phyloP scores from a whole-genome alignment of 2,888 invertebrate species.

The Drepana falcataria region DNA sequence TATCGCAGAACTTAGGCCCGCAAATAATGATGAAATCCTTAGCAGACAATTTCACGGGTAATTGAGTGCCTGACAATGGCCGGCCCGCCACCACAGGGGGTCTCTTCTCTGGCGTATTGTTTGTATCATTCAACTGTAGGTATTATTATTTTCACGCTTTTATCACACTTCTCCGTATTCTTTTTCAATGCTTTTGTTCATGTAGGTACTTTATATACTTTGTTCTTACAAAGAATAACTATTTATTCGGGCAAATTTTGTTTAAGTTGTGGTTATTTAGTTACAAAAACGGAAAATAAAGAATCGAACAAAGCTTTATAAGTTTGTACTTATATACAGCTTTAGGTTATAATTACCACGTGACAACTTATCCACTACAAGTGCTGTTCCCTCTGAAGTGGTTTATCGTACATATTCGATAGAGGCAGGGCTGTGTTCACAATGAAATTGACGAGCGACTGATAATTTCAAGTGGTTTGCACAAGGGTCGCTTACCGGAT shows the following conservation, averaged over 20 bases:
- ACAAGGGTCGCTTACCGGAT: slow-evolving; percentile 83
- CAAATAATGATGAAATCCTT: slow-evolving; percentile 35
- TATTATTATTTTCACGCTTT: slow-evolving; percentile 37
- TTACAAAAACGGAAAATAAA: too few species aligned
- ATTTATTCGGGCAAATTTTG: too few species aligned
- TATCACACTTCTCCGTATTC: slow-evolving; percentile 28
- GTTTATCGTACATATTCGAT: not conserved
- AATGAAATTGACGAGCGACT: not conserved
- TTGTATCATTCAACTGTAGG: slow-evolving; percentile 36
- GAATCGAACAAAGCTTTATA: too few species aligned
- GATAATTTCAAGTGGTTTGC: slow-evolving; percentile 14
- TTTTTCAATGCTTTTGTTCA: slow-evolving; percentile 21
- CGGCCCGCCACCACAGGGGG: slow-evolving; percentile 30
- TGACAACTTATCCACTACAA: not conserved
- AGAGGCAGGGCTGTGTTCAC: not conserved
- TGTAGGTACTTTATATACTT: not conserved
- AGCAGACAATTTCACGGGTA: slow-evolving; percentile 65
- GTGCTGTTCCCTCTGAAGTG: not conserved
- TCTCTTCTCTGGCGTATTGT: slow-evolving; percentile 30
- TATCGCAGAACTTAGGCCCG: not conserved
- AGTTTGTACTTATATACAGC: too few species aligned
- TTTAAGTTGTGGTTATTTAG: too few species aligned
- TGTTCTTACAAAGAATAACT: not conserved
- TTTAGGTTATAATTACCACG: not conserved
- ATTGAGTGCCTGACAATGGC: slow-evolving; percentile 50